phyloP scores from a whole-genome alignment of 2,113 vertebrate species.

The Alces alces region DNA sequence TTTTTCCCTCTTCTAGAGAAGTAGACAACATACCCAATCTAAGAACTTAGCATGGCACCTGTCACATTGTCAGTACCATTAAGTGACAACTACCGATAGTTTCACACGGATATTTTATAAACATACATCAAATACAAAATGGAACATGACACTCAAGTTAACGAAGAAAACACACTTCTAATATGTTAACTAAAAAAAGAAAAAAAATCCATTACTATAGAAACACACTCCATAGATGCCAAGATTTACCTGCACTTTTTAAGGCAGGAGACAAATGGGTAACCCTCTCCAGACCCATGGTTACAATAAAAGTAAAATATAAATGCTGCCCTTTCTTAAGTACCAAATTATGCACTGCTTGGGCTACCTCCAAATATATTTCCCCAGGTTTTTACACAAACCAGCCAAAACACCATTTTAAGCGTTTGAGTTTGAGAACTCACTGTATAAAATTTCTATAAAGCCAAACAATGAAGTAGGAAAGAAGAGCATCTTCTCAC shows the following conservation, averaged over 20 bases:
- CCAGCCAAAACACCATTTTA: not conserved
- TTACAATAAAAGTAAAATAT: conserved; percentile 1
- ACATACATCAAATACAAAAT: not conserved
- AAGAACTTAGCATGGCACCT: not conserved
- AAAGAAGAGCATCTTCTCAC: conserved; percentile 45
- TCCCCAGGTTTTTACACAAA: not conserved
- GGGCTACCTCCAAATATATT: not conserved
- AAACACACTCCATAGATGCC: not conserved
- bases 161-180: not conserved
- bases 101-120: not conserved
- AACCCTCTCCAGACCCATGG: not conserved
- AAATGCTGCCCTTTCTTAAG: not conserved
- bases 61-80: not conserved
- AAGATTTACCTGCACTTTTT: not conserved
- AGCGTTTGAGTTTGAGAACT: not conserved
- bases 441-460: not conserved
- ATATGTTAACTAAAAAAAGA: not conserved
- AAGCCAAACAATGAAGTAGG: not conserved
- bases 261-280: not conserved
- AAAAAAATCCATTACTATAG: not conserved
- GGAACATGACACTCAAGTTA: not conserved
- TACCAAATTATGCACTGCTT: not conserved
- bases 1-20: not conserved
- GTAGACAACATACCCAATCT: not conserved
- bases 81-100: not conserved